Percentiles rank a stretch among this genome's conserved stretches.
phyloP scores from a whole-genome alignment of 2,797 vertebrate species.

The Pantherophis vulpinus region DNA sequence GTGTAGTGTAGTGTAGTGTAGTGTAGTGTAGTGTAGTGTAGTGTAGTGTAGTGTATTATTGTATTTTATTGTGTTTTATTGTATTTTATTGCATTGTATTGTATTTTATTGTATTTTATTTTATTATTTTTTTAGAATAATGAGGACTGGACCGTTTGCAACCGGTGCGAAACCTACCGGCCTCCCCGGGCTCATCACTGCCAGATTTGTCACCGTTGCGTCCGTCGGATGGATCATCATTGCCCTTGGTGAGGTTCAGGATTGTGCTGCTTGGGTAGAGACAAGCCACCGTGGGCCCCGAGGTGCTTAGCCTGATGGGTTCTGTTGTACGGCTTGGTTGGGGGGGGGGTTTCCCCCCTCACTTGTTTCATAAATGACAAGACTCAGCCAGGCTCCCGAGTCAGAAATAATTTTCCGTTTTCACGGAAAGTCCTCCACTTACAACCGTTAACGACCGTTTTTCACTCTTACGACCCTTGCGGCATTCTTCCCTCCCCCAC shows the following conservation, averaged over 20 bases:
- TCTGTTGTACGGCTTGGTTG: not conserved
- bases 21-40: too few species aligned
- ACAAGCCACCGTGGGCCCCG: too few species aligned
- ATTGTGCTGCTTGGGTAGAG: slow-evolving; percentile 62
- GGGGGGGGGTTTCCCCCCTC: too few species aligned
- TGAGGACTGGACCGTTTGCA: slow-evolving; percentile 84
- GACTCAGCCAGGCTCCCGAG: not conserved
- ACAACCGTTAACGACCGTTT: too few species aligned
- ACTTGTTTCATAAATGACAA: not conserved
- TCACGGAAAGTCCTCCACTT: not conserved
- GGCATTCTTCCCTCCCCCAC: fast-evolving
- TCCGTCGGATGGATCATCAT: slow-evolving; percentile 88
- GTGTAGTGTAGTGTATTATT: too few species aligned
- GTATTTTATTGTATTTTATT: too few species aligned
- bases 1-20: too few species aligned
- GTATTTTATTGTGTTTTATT: too few species aligned
- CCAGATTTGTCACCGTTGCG: slow-evolving; percentile 82
- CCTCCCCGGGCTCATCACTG: slow-evolving; percentile 90
- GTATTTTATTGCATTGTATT: too few species aligned
- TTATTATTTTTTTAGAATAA: slow-evolving; percentile 40
- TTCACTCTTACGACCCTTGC: too few species aligned
- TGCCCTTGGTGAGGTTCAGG: slow-evolving; percentile 89
- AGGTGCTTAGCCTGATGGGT: not conserved
- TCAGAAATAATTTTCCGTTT: not conserved
- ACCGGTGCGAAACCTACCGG: slow-evolving; percentile 82